Conservation (phyloP, 1,140 invertebrate genomes). For the Grapholita molesta region DNA sequence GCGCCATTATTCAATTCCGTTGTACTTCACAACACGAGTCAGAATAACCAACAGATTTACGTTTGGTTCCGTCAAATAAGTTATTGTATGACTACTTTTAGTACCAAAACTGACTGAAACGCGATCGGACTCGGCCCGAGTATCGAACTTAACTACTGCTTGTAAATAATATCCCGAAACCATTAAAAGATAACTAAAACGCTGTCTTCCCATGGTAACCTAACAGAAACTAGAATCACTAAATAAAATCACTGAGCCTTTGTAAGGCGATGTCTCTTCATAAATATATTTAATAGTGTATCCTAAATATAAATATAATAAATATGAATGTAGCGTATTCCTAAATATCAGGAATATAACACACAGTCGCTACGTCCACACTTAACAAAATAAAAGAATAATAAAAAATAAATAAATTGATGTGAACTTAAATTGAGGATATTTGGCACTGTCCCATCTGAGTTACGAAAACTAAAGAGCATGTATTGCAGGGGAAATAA, state of each 20-base stretch:
- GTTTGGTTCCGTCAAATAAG: not conserved
- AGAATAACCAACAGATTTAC: not conserved
- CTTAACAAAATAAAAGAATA: conserved; percentile 63
- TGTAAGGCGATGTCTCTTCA: conserved; percentile 51
- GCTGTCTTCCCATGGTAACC: conserved; percentile 41
- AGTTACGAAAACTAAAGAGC: conserved; percentile 53
- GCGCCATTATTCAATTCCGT: not conserved
- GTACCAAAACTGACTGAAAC: not conserved
- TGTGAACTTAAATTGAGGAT: conserved; percentile 71
- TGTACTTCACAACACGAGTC: not conserved
- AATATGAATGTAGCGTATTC: conserved; percentile 78
- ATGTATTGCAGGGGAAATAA: conserved; percentile 50
- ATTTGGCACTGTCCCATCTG: conserved; percentile 75
- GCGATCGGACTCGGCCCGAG: not conserved
- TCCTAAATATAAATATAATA: conserved; percentile 77
- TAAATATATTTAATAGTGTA: conserved; percentile 68
- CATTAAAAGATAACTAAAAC: conserved; percentile 51
- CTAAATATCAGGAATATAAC: conserved; percentile 79
- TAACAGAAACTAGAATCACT: conserved; percentile 37
- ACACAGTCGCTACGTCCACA: conserved; percentile 76
- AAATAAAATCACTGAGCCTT: conserved; percentile 73
- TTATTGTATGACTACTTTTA: not conserved
- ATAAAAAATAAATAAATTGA: conserved; percentile 50
- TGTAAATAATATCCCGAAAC: conserved; percentile 20
- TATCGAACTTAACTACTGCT: not conserved